A percentile compares a stretch with the other conserved stretches of the same genome.
These are phyloP conservation scores for Ptychoptera albimana DNA, from an alignment of 2,888 invertebrate genomes.

Conservation along the genomic window DNA sequence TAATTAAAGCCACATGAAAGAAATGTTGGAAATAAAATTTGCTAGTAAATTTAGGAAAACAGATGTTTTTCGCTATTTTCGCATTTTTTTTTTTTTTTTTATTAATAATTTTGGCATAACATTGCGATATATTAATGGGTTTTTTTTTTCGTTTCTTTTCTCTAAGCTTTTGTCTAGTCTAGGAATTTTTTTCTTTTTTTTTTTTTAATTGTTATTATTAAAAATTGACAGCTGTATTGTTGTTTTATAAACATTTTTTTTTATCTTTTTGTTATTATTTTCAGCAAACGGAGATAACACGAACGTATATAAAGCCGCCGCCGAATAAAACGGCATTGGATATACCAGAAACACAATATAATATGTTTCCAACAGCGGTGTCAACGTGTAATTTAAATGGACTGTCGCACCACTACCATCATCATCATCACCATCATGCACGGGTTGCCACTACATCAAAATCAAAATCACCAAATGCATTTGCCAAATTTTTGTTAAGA, in stretches of 20 bases:
- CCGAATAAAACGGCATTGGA: constrained; percentile 52
- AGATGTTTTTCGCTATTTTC: no score
- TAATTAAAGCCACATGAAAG: no score
- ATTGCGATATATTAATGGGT: background rate
- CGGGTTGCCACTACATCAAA: constrained; percentile 16
- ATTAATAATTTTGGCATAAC: no score
- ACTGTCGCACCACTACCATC: constrained; percentile 11
- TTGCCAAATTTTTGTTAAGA: constrained; percentile 29
- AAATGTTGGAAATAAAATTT: no score
- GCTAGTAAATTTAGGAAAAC: no score
- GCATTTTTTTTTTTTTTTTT: no score
- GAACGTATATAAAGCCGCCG: constrained; percentile 47
- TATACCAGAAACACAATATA: constrained; percentile 36
- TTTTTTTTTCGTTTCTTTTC: background rate
- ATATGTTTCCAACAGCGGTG: constrained; percentile 15
- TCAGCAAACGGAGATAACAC: constrained; percentile 50
- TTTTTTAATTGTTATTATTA: background rate
- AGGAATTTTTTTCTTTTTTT: background rate
- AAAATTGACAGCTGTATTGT: background rate
- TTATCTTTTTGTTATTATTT: constrained; percentile 13
- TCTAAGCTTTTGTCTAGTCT: background rate
- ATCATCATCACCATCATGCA: constrained; percentile 9
- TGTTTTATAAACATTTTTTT: no score
- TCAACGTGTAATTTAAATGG: constrained; percentile 15
- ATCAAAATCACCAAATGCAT: constrained; percentile 30